Percentiles rank a stretch among this genome's conserved stretches.
Evolutionary conservation across 2,888 invertebrate genomes (phyloP).

Genomic region (Ophonus ardosiacus): DNA sequence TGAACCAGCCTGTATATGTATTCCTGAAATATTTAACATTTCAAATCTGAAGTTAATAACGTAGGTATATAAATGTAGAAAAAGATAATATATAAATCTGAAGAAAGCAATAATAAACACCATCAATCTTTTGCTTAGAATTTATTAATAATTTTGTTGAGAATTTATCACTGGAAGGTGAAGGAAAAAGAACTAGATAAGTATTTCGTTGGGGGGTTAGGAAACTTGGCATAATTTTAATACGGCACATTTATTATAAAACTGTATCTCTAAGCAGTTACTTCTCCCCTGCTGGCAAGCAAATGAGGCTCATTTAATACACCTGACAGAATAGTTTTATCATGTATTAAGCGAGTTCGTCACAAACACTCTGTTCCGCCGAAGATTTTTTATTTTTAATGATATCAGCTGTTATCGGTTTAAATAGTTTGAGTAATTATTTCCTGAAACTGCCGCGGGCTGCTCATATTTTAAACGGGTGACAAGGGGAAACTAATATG

Average conservation of each 20-base stretch:
- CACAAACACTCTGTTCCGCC: background rate
- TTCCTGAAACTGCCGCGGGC: background rate
- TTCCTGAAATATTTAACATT: background rate
- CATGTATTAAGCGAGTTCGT: slow-evolving; percentile 37
- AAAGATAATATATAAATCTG: slow-evolving; percentile 26
- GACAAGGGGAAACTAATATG: background rate
- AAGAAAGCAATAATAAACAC: slow-evolving; percentile 38
- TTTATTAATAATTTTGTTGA: slow-evolving; percentile 31
- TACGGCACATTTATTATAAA: slow-evolving; percentile 50
- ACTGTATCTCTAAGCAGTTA: slow-evolving; percentile 52
- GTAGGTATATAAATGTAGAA: background rate
- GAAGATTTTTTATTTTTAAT: slow-evolving; percentile 27
- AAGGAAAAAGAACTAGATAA: slow-evolving; percentile 17
- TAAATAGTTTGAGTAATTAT: slow-evolving; percentile 25
- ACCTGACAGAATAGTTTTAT: slow-evolving; percentile 49
- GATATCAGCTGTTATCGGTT: slow-evolving; percentile 12
- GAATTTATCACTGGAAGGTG: slow-evolving; percentile 16
- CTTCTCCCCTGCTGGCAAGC: slow-evolving; percentile 27
- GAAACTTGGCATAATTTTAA: slow-evolving; percentile 47
- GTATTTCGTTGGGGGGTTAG: slow-evolving; percentile 28
- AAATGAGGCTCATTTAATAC: slow-evolving; percentile 49
- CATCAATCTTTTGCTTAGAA: slow-evolving; percentile 26
- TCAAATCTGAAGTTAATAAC: background rate
- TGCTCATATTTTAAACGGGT: background rate
- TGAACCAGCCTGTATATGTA: too few species aligned